Evolutionary conservation across 2,888 invertebrate genomes (phyloP), one percentile per base, ranked within the genome.

Genomic region (Oligia latruncula): DNA sequence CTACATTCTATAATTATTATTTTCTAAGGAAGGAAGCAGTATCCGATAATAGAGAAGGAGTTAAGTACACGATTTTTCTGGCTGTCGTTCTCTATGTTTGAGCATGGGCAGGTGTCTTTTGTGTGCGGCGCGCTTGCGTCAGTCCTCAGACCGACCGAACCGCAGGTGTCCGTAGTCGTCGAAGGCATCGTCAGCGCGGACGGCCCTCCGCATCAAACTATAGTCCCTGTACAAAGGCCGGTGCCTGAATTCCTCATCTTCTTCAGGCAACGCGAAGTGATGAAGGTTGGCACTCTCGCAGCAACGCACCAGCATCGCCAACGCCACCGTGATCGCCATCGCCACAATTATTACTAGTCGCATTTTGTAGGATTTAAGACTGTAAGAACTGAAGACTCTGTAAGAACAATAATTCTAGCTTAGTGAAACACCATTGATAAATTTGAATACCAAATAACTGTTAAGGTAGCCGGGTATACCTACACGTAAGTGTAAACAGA

Each of bases 121-220:
- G 77, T 84, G 85, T 81, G 91, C 46, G 64, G 77, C 74, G 77
- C 74, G 88, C 80, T 87, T 84, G 82, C 88, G 96, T 96, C 96
- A 96, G 90, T 96, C 95, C 58, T 96, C 97, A 78, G 97, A 97
- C 83, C 98, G 96, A 20, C 98, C 98, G 90, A 98, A 98, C 83
- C 98, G 95, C 95, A 98, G 97, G 90, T 98, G 98, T 2, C 98
- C 98, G 88, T 98, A 98, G 91, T 98, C 98, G 87, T 98, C 98
- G 87, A 98, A 98, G 40, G 97, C 96, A 81, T 98, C 98, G 64
- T 98, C 98, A 2, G 97, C 96, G 88, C 95, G 91, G 4, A 91
- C 91, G 0, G 90, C 88, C 46, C 94, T 92, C 43, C 93, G 90
- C 92, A 98, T 94, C 91, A 98, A 95, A 1, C 97, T 97, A 87